A percentile compares a stretch with the other conserved stretches of the same genome.
Evolutionary conservation across 2,797 vertebrate genomes (phyloP).

Genomic region (Jordanella pulchra): DNA sequence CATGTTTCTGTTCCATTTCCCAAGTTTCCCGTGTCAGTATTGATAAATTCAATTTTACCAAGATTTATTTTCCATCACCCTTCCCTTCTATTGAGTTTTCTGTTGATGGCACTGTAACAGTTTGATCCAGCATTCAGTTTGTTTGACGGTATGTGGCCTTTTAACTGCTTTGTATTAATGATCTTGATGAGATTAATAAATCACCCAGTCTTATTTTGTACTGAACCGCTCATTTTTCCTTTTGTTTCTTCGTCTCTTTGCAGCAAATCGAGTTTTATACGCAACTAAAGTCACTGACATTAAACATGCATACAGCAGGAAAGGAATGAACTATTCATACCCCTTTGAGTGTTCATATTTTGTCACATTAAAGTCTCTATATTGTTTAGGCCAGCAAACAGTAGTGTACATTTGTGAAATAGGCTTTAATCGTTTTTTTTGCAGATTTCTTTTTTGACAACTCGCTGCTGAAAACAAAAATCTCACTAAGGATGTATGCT

Average conservation of each 20-base stretch:
- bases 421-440: no score
- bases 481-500: no score
- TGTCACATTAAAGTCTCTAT: not conserved
- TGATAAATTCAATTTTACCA: slow-evolving; percentile 48
- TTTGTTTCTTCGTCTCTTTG: slow-evolving; percentile 6
- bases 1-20: slow-evolving; percentile 30
- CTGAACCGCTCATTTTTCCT: slow-evolving; percentile 59
- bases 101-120: slow-evolving; percentile 81
- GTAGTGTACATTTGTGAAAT: not conserved
- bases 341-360: not conserved
- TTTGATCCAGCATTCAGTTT: slow-evolving; percentile 83
- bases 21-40: slow-evolving; percentile 56
- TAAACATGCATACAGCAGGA: not conserved
- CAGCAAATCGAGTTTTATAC: not conserved
- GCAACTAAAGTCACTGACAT: no score
- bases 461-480: no score
- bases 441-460: no score
- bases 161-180: slow-evolving; percentile 98
- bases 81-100: slow-evolving; percentile 50
- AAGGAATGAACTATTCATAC: not conserved
- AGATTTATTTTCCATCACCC: slow-evolving; percentile 33
- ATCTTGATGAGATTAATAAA: slow-evolving; percentile 99
- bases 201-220: slow-evolving; percentile 98
- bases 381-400: not conserved
- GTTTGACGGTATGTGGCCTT: slow-evolving; percentile 93